Evolutionary conservation across 2,797 vertebrate genomes (phyloP).

Genomic region (Pogoniulus pusillus): DNA sequence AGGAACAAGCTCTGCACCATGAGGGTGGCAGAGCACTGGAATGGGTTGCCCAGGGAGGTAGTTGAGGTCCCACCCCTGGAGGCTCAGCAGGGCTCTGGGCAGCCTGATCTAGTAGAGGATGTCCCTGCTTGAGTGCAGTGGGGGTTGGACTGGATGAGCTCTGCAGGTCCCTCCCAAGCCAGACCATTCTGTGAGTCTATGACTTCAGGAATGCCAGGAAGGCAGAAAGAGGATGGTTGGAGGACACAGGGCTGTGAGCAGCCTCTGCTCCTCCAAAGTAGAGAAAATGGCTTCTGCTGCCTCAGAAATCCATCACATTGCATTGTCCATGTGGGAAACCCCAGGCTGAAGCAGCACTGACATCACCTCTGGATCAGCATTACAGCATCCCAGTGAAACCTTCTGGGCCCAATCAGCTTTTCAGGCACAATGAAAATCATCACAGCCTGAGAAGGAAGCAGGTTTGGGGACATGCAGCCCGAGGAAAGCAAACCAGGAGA

Average conservation of each 20-base stretch:
- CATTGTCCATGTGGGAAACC: not conserved
- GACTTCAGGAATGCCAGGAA: not conserved
- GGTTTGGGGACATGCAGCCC: not conserved
- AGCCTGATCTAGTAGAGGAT: too few species aligned
- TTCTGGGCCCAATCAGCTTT: not conserved
- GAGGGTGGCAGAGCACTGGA: too few species aligned
- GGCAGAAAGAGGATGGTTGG: not conserved
- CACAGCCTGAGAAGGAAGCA: rapidly evolving
- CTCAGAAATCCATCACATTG: not conserved
- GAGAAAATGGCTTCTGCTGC: not conserved
- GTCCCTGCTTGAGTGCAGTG: too few species aligned
- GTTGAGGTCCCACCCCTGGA: too few species aligned
- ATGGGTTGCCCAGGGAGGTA: too few species aligned
- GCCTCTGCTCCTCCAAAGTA: rapidly evolving
- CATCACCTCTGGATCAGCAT: not conserved
- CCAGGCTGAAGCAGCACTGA: not conserved
- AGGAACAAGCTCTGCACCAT: too few species aligned
- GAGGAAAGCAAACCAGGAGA: not conserved
- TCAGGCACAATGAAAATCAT: not conserved
- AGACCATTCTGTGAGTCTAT: too few species aligned
- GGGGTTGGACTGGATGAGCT: too few species aligned
- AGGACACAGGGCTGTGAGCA: not conserved
- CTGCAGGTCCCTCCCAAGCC: too few species aligned
- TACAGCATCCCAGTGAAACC: not conserved
- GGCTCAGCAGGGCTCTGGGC: too few species aligned